These are phyloP conservation scores for Cheilosia vulpina DNA, from an alignment of 2,888 invertebrate species.

Conservation along the genomic window DNA sequence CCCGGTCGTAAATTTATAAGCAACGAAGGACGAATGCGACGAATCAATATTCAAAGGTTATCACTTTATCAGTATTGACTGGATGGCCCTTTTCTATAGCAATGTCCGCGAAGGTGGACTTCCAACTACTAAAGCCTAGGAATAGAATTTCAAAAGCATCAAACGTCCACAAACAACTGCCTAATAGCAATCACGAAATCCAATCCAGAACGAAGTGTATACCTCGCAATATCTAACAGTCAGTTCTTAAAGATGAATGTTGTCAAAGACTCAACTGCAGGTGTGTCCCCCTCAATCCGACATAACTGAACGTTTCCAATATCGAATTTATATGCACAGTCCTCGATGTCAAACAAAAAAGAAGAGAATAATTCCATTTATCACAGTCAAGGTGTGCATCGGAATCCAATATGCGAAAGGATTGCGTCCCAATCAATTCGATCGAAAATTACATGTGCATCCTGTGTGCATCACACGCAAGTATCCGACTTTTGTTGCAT, in stretches of 20 bases:
- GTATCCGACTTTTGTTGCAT: slow-evolving; percentile 28
- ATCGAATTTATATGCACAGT: background rate
- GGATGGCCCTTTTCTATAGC: no score
- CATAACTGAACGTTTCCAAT: background rate
- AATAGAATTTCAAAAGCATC: no score
- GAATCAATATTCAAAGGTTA: no score
- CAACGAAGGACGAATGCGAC: no score
- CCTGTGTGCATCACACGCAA: slow-evolving; percentile 13
- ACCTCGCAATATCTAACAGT: background rate
- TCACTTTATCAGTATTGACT: no score
- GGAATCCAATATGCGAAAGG: slow-evolving; percentile 36
- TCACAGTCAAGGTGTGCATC: slow-evolving; percentile 1
- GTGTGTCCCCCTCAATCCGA: background rate
- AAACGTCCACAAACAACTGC: no score
- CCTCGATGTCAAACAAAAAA: background rate
- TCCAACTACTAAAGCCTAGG: no score
- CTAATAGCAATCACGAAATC: background rate
- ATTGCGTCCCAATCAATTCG: slow-evolving; percentile 4
- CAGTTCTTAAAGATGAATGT: background rate
- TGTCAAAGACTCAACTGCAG: background rate
- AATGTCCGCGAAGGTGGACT: no score
- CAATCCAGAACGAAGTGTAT: background rate
- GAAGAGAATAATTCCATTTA: background rate
- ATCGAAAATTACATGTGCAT: slow-evolving; percentile 27
- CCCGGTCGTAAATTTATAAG: no score